Base-by-base conservation (phyloP, 2,113 vertebrate genomes). In the Seriola rivoliana region DNA sequence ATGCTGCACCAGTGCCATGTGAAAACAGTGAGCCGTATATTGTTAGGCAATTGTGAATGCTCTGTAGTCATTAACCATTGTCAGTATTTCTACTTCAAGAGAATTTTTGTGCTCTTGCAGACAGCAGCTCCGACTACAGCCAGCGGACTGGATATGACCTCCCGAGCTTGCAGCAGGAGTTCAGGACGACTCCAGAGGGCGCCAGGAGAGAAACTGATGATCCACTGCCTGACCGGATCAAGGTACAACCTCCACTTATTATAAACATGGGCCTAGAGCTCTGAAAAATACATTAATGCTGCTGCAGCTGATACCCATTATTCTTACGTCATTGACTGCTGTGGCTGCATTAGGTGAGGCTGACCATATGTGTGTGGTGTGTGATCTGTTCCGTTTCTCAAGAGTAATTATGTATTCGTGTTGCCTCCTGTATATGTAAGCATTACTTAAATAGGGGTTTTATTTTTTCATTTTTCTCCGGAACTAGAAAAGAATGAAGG, bases 111-210 rank as follows among this genome's bases (percentile, higher is more conserved):
- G 3, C 14, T 59, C 32, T 29, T 48, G 66, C 94, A 98, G 97
- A 97, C 91, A 97, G 97, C 89, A 94, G 96, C 87, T 98, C 97
- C 77, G 97, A 98, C 85, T 97, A 97, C 96, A 96, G 96, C 88
- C 97, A 97, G 88, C 94, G 96, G 88, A 94, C 95, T 21, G 96
- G 93, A 69, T 95, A 91, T 78, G 91, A 95, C 52, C 80, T 88
- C 17, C 84, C 89, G 0, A 88, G 90, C 87, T 92, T 95, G 78
- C 96, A 93, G 82, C 97, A 96, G 25, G 96, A 96, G 87, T 95
- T 95, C 7, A 96, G 97, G 78, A 93, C 71, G 0, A 74, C 95
- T 46, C 96, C 95, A 78, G 97, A 98, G 88, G 96, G 94, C 16
- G 90, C 91, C 63, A 94, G 93, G 87, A 95, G 96, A 82, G 97